Evolutionary conservation across 2,888 invertebrate genomes (phyloP).

Genomic region (Dexiosoma caninum): DNA sequence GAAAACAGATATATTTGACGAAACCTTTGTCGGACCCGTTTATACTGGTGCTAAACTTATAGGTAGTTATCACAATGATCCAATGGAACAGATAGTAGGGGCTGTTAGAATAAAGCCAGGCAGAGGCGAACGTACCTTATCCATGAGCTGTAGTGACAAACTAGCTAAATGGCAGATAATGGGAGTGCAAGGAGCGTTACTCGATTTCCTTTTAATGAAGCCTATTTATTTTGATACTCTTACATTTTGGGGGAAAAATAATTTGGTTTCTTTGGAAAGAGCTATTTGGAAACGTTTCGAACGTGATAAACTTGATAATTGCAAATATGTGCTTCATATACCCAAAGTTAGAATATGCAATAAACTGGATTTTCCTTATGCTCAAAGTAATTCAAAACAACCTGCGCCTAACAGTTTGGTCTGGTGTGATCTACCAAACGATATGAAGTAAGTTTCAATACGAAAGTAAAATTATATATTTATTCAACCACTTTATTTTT

Average conservation of each 20-base stretch:
- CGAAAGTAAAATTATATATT: background rate
- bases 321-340: slow-evolving; percentile 66
- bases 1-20: slow-evolving; percentile 44
- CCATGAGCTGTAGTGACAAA: slow-evolving; percentile 97
- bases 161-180: slow-evolving; percentile 91
- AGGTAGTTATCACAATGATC: slow-evolving; percentile 75
- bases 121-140: slow-evolving; percentile 90
- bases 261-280: slow-evolving; percentile 80
- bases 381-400: slow-evolving; percentile 74
- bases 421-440: slow-evolving; percentile 80
- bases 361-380: slow-evolving; percentile 75
- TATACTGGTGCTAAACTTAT: slow-evolving; percentile 93
- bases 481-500: too few species aligned
- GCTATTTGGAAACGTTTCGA: slow-evolving; percentile 79
- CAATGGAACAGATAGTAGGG: slow-evolving; percentile 84
- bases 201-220: slow-evolving; percentile 82
- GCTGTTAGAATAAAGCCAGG: slow-evolving; percentile 93
- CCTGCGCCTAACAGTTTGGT: slow-evolving; percentile 82
- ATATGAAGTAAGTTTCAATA: slow-evolving; percentile 70
- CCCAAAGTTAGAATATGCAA: slow-evolving; percentile 69
- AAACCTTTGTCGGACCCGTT: slow-evolving; percentile 56
- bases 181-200: slow-evolving; percentile 90
- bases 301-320: slow-evolving; percentile 35
- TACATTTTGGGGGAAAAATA: slow-evolving; percentile 84
- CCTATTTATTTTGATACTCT: slow-evolving; percentile 85